A percentile compares a stretch with the other conserved stretches of the same genome.
Conservation (phyloP, 2,113 vertebrate genomes). For the Apteryx owenii region DNA sequence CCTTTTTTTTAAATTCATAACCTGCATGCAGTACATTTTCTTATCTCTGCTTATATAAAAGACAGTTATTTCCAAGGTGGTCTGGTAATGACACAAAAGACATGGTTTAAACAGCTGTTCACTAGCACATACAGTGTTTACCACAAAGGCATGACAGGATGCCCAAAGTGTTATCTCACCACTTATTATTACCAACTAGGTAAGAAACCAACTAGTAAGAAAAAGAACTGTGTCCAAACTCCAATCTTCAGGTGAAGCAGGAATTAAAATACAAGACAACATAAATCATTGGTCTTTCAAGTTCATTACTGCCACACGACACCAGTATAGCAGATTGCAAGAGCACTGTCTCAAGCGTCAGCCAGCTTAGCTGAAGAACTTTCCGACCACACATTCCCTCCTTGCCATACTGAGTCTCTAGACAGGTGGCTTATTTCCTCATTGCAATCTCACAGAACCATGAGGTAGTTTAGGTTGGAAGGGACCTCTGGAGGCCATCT, state of each 20-base stretch:
- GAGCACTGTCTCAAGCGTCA: neutral
- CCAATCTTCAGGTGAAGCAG: neutral
- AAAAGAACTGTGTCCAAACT: neutral
- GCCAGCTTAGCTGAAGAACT: neutral
- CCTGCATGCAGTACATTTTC: no score
- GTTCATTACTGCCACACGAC: neutral
- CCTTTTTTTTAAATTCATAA: neutral
- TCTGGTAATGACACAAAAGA: neutral
- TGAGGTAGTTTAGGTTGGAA: no score
- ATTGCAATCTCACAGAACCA: neutral
- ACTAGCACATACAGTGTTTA: no score
- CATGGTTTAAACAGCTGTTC: neutral
- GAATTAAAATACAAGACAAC: neutral
- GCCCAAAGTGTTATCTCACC: neutral
- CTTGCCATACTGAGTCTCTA: no score
- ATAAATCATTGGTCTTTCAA: neutral
- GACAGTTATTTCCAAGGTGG: neutral
- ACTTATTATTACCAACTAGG: neutral
- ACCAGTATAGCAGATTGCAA: rapidly evolving
- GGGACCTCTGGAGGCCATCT: neutral
- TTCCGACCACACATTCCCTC: neutral
- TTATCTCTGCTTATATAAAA: neutral
- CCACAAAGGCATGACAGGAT: neutral
- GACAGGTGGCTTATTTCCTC: neutral
- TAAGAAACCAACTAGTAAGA: no score